Evolutionary conservation across 2,888 invertebrate species (phyloP), one percentile per base, ranked within the genome.

Genomic region (Rotaria sp.): DNA sequence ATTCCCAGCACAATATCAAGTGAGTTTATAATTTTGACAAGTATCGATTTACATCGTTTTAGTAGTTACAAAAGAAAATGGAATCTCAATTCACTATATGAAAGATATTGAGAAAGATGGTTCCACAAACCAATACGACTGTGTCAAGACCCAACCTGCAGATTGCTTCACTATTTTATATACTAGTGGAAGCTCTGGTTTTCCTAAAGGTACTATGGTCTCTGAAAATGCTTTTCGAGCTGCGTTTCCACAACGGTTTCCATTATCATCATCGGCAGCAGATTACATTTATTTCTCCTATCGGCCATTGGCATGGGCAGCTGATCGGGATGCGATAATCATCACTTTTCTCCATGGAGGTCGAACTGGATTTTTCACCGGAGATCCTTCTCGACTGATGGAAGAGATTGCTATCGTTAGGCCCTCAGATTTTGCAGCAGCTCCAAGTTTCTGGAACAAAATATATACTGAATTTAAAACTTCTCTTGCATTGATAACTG

Each of bases 401-500:
- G 75, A 80, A 38, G 75, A 80, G 26, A 8, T 80, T 11, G 26
- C 41, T 26, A 8, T 80, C 2, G 38, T 80, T 45, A 24, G 45
- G 2, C 75, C 75, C 21, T 45, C 75, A 45, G 8, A 7, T 30
- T 80, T 80, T 18, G 21, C 26, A 5, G 38, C 41, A 7, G 24
- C 75, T 10, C 75, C 75, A 41, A 80, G 75, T 45, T 8, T 80
- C 38, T 80, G 75, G 75, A 80, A 80, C 45, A 45, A 45, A 80
- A 38, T 80, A 21, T 80, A 80, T 80, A 45, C 45, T 11, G 75
- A 80, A 26, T 80, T 41, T 8, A 38, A 80, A 45, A 35, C 67
- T 15, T 13, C 30, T 35, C 15, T 35, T 5, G 2, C 67, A 5
- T 30, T 67, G n/a, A n/a, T 24, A 15, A 35, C 1, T 5, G 18